Conservation (phyloP, 2,888 invertebrate species). For the Baccha elongata region DNA sequence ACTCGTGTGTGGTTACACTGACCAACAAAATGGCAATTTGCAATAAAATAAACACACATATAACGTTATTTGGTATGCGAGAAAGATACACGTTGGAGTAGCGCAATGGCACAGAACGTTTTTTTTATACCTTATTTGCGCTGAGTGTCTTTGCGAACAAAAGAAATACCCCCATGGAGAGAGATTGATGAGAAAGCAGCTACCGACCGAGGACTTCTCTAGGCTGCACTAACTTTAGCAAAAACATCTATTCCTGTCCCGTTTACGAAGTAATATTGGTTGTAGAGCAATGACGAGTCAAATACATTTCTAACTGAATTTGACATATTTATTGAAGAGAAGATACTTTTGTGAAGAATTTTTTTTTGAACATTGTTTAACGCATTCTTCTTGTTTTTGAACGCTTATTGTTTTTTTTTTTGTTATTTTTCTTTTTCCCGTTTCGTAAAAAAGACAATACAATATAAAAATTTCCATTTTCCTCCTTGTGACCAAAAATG, state of each 20-base stretch:
- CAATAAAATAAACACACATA: slow-evolving; percentile 54
- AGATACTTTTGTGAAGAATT: slow-evolving; percentile 32
- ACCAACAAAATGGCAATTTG: slow-evolving; percentile 55
- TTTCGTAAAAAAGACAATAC: slow-evolving; percentile 21
- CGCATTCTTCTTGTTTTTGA: slow-evolving; percentile 35
- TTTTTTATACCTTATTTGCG: not conserved
- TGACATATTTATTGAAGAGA: slow-evolving; percentile 64
- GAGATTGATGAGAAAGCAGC: slow-evolving; percentile 56
- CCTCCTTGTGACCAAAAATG: slow-evolving; percentile 66
- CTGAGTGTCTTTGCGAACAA: slow-evolving; percentile 7
- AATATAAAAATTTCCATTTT: slow-evolving; percentile 68
- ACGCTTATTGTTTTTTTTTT: not conserved
- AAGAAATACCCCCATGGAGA: slow-evolving; percentile 39
- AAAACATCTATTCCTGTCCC: slow-evolving; percentile 41
- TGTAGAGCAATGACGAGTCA: slow-evolving; percentile 47
- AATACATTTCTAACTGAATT: slow-evolving; percentile 65
- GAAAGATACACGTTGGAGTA: not conserved
- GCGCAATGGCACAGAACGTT: slow-evolving; percentile 31
- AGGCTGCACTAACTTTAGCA: not conserved
- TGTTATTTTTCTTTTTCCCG: slow-evolving; percentile 8
- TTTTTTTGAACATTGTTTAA: slow-evolving; percentile 35
- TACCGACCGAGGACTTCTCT: not conserved
- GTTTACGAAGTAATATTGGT: slow-evolving; percentile 33
- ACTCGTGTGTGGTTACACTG: slow-evolving; percentile 28
- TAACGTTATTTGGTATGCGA: slow-evolving; percentile 27